phyloP scores from a whole-genome alignment of 2,797 vertebrate species.

The Bovichtus variegatus region DNA sequence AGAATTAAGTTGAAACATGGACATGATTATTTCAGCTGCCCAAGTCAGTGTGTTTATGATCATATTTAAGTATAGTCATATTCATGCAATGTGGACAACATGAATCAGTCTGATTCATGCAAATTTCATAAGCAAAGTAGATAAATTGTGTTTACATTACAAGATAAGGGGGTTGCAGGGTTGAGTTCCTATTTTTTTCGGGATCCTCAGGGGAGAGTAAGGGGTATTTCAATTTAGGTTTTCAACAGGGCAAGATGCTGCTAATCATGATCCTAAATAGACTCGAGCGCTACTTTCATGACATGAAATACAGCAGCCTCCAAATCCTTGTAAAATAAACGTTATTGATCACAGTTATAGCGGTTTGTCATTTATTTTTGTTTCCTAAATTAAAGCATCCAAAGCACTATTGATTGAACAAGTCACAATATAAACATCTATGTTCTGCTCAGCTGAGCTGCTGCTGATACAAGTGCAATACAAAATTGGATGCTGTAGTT shows the following conservation, averaged over 20 bases:
- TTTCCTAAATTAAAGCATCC: background rate
- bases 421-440: background rate
- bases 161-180: background rate
- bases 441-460: background rate
- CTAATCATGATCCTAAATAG: background rate
- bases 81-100: background rate
- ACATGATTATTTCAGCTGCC: constrained; percentile 7
- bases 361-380: background rate
- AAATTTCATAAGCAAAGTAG: background rate
- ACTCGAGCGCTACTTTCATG: fast-evolving
- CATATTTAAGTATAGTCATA: background rate
- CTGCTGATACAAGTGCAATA: background rate
- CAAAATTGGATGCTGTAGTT: background rate
- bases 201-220: background rate
- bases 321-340: background rate
- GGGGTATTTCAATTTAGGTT: background rate
- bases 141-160: background rate
- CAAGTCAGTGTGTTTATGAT: background rate
- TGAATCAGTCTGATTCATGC: background rate
- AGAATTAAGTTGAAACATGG: constrained; percentile 19
- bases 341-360: background rate
- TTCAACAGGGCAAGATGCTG: background rate
- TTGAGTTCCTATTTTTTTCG: background rate
- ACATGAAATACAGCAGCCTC: background rate
- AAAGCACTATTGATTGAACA: background rate